A percentile compares a stretch with the other conserved stretches of the same genome.
These are phyloP conservation scores for Nothoprocta perdicaria DNA, from an alignment of 2,113 vertebrate species.

Conservation along the genomic window DNA sequence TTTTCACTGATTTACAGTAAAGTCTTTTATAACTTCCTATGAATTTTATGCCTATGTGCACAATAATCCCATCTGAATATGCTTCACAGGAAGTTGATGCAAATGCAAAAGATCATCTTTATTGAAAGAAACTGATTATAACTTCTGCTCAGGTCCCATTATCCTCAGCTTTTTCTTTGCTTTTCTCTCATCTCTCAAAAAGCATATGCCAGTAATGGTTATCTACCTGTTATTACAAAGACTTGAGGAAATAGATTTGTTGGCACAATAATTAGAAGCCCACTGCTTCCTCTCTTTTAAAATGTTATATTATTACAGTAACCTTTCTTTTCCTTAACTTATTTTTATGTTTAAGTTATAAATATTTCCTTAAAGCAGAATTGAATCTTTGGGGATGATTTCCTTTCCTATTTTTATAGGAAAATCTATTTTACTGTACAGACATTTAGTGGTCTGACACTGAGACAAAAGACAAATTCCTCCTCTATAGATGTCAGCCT, in stretches of 20 bases:
- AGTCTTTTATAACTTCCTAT: background rate
- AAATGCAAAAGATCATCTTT: background rate
- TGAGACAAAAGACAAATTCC: background rate
- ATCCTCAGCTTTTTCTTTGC: background rate
- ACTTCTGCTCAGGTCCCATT: background rate
- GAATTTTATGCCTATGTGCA: background rate
- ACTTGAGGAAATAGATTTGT: background rate
- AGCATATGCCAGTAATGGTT: background rate
- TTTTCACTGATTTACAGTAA: background rate
- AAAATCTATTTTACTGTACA: background rate
- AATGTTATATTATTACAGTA: background rate
- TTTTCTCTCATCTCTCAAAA: background rate
- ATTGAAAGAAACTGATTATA: background rate
- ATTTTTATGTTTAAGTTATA: background rate
- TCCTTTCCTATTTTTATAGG: background rate
- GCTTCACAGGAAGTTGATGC: background rate
- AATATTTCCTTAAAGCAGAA: background rate
- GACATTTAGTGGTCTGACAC: background rate
- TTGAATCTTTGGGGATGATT: background rate
- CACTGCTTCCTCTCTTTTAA: background rate
- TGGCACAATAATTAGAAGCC: background rate
- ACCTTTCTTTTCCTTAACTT: background rate
- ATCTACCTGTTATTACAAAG: background rate
- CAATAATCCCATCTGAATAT: background rate
- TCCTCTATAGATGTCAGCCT: no score